These are phyloP conservation scores for Acrocephalus scirpaceus DNA, from an alignment of 2,797 vertebrate genomes.

Conservation along the genomic window DNA sequence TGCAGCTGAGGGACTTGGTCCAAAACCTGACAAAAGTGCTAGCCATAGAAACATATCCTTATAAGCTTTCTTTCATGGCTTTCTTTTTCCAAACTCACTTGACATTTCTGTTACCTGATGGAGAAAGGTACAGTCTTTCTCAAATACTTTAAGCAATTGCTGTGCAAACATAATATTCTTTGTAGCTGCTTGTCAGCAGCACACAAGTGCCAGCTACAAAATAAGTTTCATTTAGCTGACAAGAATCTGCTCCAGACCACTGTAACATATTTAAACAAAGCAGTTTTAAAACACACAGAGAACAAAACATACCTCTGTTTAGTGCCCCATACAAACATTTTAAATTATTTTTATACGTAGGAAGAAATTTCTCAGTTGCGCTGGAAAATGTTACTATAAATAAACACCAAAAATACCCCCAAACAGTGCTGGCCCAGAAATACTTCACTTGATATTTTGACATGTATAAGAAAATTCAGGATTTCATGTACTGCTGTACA, in stretches of 20 bases:
- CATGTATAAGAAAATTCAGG: neutral
- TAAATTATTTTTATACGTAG: neutral
- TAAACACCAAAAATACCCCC: neutral
- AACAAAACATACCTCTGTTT: slow-evolving; percentile 23
- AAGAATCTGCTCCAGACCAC: neutral
- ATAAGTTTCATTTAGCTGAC: neutral
- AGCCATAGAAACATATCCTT: neutral
- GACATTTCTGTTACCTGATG: slow-evolving; percentile 8
- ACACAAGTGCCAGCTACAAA: neutral
- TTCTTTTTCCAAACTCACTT: neutral
- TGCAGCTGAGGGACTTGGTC: neutral
- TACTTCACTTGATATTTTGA: neutral
- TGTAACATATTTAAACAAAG: slow-evolving; percentile 9
- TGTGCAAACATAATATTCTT: neutral
- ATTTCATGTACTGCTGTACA: neutral
- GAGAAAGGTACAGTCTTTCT: neutral
- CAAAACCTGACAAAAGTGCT: slow-evolving; percentile 22
- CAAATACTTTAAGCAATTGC: neutral
- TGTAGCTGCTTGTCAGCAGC: neutral
- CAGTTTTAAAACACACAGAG: neutral
- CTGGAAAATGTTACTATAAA: slow-evolving; percentile 22
- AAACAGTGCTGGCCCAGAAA: neutral
- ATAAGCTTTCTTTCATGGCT: neutral
- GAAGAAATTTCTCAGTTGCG: neutral
- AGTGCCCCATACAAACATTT: neutral